Evolutionary conservation across 2,113 vertebrate genomes (phyloP), one percentile per base, ranked within the genome.

Genomic region (Columba janthina): DNA sequence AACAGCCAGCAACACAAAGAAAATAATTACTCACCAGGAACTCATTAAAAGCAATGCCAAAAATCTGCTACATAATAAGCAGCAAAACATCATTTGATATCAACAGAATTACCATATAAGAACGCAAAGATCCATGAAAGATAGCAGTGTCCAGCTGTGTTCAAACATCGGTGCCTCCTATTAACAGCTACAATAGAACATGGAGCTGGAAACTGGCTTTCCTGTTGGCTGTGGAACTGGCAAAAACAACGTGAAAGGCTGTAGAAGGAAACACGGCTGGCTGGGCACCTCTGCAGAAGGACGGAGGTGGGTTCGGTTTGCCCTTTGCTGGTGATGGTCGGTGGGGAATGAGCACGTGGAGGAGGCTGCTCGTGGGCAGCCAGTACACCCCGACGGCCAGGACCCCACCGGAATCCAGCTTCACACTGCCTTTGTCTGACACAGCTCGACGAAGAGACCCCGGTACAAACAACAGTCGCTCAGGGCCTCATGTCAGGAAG

Each of bases 381-480:
- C 5, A 57, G 32, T 1, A 62, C 62, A 44, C 58, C 22, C 56
- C 20, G 13, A 22, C 19, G 31, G 72, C 26, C 24, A 40, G 8
- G 81, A 56, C 16, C 15, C 51, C 1, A 22, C 38, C 3, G 12
- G 17, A 51, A 19, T 26, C 21, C n/a, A 31, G 25, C 40, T 74
- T 15, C 48, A 20, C 42, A 40, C 19, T 46, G 17, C 40, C 12
- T 13, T 36, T 34, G 48, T 15, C 70, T 6, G 4, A n/a, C 24
- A 51, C 32, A 5, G 19, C 17, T 36, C 40, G 10, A 51, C n/a
- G 34, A 62, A 82, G 31, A 18, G 2, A 28, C 11, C 12, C 17
- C 3, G 8, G 11, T 29, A 14, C 44, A 69, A 42, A 2, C 9
- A 61, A 19, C 5, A 38, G 31, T 6, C 1, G 0, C 38, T 32